These are phyloP conservation scores for Dicyrtomina minuta DNA, from an alignment of 2,888 invertebrate species.

Conservation along the genomic window DNA sequence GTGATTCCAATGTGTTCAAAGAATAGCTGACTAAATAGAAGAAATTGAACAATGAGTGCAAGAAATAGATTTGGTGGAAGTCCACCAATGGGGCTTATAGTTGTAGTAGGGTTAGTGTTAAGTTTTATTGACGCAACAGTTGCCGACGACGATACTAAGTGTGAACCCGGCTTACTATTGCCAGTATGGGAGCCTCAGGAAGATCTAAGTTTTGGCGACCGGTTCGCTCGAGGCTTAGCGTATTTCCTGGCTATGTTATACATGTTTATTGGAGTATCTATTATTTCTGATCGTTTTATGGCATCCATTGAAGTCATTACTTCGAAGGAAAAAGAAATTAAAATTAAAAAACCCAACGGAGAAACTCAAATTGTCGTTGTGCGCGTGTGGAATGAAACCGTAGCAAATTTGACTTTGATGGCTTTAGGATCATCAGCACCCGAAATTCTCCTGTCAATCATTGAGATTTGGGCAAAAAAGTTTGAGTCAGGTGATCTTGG, in stretches of 20 bases:
- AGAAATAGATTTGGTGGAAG: slow-evolving; percentile 3
- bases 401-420: slow-evolving; percentile 97
- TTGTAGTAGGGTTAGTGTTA: slow-evolving; percentile 18
- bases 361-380: slow-evolving; percentile 86
- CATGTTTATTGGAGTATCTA: slow-evolving; percentile 97
- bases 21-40: slow-evolving; percentile 7
- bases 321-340: slow-evolving; percentile 92
- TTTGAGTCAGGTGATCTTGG: slow-evolving; percentile 96
- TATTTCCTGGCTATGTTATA: slow-evolving; percentile 89
- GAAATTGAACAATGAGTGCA: not conserved
- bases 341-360: slow-evolving; percentile 83
- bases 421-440: slow-evolving; percentile 98
- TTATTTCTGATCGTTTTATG: slow-evolving; percentile 99
- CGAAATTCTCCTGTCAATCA: slow-evolving; percentile 94
- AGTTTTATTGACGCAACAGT: slow-evolving; percentile 12
- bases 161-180: slow-evolving; percentile 64
- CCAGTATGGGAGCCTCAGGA: slow-evolving; percentile 86
- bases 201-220: slow-evolving; percentile 70
- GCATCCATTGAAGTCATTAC: slow-evolving; percentile 99
- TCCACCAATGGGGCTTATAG: slow-evolving; percentile 1
- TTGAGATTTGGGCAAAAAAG: slow-evolving; percentile 93
- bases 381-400: slow-evolving; percentile 93
- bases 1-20: slow-evolving; percentile 28
- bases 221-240: slow-evolving; percentile 79
- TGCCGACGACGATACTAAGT: not conserved